phyloP scores from a whole-genome alignment of 2,113 vertebrate species.

The Vidua chalybeata region DNA sequence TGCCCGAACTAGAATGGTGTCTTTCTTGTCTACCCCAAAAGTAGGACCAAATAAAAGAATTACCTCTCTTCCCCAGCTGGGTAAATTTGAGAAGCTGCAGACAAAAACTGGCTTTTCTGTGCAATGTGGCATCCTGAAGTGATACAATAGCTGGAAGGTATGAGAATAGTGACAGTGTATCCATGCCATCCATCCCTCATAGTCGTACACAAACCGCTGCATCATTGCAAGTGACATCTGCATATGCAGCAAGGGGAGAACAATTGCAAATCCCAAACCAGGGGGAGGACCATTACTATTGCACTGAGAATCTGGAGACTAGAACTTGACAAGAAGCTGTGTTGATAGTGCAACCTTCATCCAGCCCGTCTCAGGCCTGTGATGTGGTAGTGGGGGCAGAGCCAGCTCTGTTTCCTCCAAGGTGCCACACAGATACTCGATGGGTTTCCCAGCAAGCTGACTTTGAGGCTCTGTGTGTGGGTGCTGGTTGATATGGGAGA shows the following conservation, averaged over 20 bases:
- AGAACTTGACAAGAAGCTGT: not conserved
- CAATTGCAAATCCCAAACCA: not conserved
- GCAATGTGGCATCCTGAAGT: not conserved
- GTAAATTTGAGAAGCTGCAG: not conserved
- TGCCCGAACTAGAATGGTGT: not conserved
- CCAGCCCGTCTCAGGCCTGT: not conserved
- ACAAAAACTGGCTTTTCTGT: not conserved
- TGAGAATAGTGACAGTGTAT: not conserved
- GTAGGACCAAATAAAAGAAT: not conserved
- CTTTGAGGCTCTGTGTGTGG: not conserved
- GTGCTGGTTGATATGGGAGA: not conserved
- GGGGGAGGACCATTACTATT: not conserved
- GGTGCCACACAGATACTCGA: rapidly evolving
- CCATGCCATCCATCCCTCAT: not conserved
- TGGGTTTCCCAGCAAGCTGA: not conserved
- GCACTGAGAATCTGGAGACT: not conserved
- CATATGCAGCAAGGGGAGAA: not conserved
- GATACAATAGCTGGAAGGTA: not conserved
- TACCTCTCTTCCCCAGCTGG: not conserved
- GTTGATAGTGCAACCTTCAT: not conserved
- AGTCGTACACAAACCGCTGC: rapidly evolving
- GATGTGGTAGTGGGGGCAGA: not conserved
- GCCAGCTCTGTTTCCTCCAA: not conserved
- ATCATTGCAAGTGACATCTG: not conserved
- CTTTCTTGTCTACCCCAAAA: not conserved